phyloP scores from a whole-genome alignment of 2,888 invertebrate genomes.

The Cotesia congregata region DNA sequence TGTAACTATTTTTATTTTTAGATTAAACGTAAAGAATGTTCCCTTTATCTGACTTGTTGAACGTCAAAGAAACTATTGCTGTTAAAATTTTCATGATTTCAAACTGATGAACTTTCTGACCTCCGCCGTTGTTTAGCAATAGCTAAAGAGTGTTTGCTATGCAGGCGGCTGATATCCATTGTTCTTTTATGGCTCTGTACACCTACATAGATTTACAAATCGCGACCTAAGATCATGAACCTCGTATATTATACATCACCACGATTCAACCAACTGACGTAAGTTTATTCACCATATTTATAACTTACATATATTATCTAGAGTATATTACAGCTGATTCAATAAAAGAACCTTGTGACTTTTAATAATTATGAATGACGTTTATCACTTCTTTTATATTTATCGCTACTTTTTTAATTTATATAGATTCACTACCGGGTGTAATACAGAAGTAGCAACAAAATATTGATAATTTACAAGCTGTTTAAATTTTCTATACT shows the following conservation, averaged over 20 bases:
- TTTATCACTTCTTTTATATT: no score
- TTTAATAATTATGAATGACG: background rate
- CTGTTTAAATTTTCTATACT: no score
- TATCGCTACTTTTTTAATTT: no score
- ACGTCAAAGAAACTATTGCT: background rate
- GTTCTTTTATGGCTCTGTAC: slow-evolving; percentile 21
- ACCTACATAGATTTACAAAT: slow-evolving; percentile 20
- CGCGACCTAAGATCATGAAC: slow-evolving; percentile 23
- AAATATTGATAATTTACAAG: no score
- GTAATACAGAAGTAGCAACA: no score
- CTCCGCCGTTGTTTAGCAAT: background rate
- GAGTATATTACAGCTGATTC: background rate
- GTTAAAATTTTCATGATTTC: slow-evolving; percentile 5
- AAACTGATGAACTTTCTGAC: slow-evolving; percentile 19
- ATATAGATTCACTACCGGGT: no score
- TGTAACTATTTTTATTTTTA: background rate
- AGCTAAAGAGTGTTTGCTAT: background rate
- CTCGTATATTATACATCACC: slow-evolving; percentile 1
- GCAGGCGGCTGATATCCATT: slow-evolving; percentile 13
- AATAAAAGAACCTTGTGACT: background rate
- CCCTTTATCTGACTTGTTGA: background rate
- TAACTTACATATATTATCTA: slow-evolving; percentile 19
- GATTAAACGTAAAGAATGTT: background rate
- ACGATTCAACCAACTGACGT: slow-evolving; percentile 25
- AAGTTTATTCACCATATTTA: slow-evolving; percentile 13